Evolutionary conservation across 2,888 invertebrate genomes (phyloP).

Genomic region (Stegana nigrithorax): DNA sequence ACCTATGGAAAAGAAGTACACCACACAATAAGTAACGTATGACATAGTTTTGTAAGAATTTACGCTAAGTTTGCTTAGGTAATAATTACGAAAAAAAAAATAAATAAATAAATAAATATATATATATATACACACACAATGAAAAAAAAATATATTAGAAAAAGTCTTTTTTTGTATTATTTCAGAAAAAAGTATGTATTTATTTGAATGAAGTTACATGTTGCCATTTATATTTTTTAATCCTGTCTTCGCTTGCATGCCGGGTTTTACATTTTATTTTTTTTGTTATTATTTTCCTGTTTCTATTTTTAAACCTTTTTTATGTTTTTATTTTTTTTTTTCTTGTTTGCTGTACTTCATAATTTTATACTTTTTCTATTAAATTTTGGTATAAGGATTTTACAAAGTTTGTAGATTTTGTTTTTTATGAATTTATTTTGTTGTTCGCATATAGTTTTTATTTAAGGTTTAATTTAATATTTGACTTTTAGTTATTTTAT

Average conservation of each 20-base stretch:
- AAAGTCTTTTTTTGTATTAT: slow-evolving; percentile 43
- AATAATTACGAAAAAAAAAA: too few relatives aligned
- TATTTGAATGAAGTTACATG: slow-evolving; percentile 60
- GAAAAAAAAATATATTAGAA: neutral
- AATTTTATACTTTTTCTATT: slow-evolving; percentile 26
- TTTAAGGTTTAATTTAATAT: slow-evolving; percentile 32
- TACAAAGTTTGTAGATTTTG: slow-evolving; percentile 26
- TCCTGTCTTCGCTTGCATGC: too few relatives aligned
- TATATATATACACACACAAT: too few relatives aligned
- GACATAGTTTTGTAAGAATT: too few relatives aligned
- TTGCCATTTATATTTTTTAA: slow-evolving; percentile 39
- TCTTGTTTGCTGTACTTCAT: slow-evolving; percentile 24
- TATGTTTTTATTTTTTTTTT: slow-evolving; percentile 31
- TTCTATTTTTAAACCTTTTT: neutral
- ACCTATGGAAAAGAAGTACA: slow-evolving; percentile 42
- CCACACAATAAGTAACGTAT: too few relatives aligned
- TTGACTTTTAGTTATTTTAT: slow-evolving; percentile 15
- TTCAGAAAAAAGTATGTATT: slow-evolving; percentile 66
- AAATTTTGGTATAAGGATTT: slow-evolving; percentile 17
- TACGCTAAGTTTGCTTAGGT: too few relatives aligned
- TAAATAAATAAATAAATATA: too few relatives aligned
- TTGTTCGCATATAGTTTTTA: slow-evolving; percentile 28
- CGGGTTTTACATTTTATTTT: slow-evolving; percentile 32
- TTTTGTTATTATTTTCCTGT: slow-evolving; percentile 29
- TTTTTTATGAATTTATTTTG: slow-evolving; percentile 25